A percentile compares a stretch with the other conserved stretches of the same genome.
These are phyloP conservation scores for Thumatha senex DNA, from an alignment of 2,888 invertebrate genomes.

Conservation along the genomic window DNA sequence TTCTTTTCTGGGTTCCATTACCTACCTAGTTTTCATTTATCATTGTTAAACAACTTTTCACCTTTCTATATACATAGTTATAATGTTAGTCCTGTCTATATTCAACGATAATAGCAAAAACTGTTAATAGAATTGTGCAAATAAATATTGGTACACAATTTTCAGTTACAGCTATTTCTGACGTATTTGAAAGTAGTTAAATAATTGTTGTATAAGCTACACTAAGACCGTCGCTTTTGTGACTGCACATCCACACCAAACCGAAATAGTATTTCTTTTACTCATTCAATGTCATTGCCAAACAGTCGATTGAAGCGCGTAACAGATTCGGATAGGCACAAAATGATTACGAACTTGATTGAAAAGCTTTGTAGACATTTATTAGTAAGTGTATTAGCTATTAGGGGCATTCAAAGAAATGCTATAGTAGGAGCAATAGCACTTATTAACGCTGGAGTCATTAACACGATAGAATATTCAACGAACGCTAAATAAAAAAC, in stretches of 20 bases:
- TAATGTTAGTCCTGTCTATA: too few relatives aligned
- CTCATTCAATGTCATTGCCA: slow-evolving; percentile 40
- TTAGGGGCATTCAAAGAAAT: not conserved
- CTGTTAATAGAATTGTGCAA: too few relatives aligned
- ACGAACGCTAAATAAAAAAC: not conserved
- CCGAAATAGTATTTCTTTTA: slow-evolving; percentile 36
- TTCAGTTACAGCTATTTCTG: too few relatives aligned
- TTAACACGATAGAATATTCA: not conserved
- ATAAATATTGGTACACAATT: too few relatives aligned
- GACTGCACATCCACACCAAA: slow-evolving; percentile 30
- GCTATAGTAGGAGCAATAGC: not conserved
- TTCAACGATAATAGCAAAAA: too few relatives aligned
- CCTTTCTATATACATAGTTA: too few relatives aligned
- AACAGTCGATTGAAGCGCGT: slow-evolving; percentile 23
- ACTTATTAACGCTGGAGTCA: not conserved
- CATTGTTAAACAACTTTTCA: too few relatives aligned
- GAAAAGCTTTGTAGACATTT: slow-evolving; percentile 8
- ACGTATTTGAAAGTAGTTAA: slow-evolving; percentile 8
- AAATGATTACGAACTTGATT: slow-evolving; percentile 21
- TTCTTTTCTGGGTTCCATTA: too few relatives aligned
- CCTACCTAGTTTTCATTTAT: too few relatives aligned
- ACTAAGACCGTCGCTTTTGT: slow-evolving; percentile 20
- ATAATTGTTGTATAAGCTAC: slow-evolving; percentile 19
- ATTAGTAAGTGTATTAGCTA: not conserved
- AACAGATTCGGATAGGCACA: slow-evolving; percentile 16